These are phyloP conservation scores for Chromobotia macracanthus DNA, from an alignment of 2,797 vertebrate genomes.

Conservation along the genomic window DNA sequence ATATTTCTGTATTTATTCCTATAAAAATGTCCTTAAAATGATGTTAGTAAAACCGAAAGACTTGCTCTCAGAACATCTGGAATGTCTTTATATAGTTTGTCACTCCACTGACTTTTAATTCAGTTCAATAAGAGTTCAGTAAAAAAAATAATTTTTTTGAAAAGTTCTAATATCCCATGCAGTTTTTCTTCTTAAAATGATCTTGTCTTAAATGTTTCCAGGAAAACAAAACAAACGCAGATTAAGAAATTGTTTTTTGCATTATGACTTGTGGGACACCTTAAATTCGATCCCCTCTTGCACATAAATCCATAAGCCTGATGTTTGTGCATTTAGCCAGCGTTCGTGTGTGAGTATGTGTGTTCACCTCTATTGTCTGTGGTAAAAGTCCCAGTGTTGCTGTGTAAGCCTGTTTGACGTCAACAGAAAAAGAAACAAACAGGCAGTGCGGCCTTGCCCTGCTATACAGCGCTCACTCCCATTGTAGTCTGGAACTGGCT, in stretches of 20 bases:
- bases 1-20: no score
- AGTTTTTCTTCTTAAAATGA: not conserved
- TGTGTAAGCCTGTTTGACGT: slow-evolving; percentile 63
- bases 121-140: no score
- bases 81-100: not conserved
- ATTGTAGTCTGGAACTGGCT: slow-evolving; percentile 72
- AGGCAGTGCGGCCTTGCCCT: slow-evolving; percentile 60
- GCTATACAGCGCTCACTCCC: slow-evolving; percentile 61
- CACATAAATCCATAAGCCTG: slow-evolving; percentile 2
- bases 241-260: not conserved
- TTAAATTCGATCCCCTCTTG: not conserved
- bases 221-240: not conserved
- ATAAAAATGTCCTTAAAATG: no score
- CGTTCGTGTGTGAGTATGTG: slow-evolving; percentile 13
- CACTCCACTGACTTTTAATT: not conserved
- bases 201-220: not conserved
- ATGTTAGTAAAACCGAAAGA: not conserved
- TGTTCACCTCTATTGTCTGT: slow-evolving; percentile 52
- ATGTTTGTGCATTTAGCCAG: no score
- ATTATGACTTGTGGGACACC: not conserved
- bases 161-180: not conserved
- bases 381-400: slow-evolving; percentile 49
- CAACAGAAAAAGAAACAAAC: slow-evolving; percentile 73
- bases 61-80: no score
- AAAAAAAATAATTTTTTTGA: not conserved